phyloP scores from a whole-genome alignment of 2,113 vertebrate genomes.

The Cyanoderma ruficeps region DNA sequence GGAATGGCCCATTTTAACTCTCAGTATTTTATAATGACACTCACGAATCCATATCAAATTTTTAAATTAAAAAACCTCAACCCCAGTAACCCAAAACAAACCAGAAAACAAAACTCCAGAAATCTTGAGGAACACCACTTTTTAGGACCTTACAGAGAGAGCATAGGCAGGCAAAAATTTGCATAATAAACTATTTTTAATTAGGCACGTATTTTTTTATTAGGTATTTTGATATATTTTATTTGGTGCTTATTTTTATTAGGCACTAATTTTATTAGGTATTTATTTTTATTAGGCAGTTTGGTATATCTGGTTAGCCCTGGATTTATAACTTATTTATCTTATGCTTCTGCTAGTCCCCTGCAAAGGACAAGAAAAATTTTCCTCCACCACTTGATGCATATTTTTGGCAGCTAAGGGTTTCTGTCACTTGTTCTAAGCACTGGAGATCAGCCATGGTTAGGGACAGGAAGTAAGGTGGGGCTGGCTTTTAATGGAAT shows the following conservation, averaged over 20 bases:
- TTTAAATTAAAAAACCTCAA: background rate
- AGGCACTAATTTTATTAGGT: background rate
- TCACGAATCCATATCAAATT: background rate
- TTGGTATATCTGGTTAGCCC: background rate
- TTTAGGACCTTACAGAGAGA: background rate
- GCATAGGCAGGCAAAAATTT: background rate
- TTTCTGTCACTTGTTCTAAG: slow-evolving; percentile 15
- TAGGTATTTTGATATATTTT: background rate
- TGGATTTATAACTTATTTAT: background rate
- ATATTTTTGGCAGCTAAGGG: slow-evolving; percentile 32
- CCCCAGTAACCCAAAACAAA: background rate
- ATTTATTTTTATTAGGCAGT: background rate
- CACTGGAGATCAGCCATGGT: slow-evolving; percentile 31
- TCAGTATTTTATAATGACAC: background rate
- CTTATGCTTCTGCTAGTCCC: background rate
- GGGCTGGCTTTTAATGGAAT: slow-evolving; percentile 52
- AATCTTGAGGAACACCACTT: background rate
- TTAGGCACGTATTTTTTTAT: background rate
- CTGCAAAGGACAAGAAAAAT: background rate
- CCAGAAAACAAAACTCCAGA: background rate
- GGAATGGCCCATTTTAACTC: background rate
- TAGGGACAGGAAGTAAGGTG: slow-evolving; percentile 8
- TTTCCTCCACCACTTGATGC: slow-evolving; percentile 20
- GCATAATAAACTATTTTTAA: background rate
- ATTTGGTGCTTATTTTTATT: background rate